phyloP scores from a whole-genome alignment of 1,140 invertebrate genomes.

The Hyphantria cunea region DNA sequence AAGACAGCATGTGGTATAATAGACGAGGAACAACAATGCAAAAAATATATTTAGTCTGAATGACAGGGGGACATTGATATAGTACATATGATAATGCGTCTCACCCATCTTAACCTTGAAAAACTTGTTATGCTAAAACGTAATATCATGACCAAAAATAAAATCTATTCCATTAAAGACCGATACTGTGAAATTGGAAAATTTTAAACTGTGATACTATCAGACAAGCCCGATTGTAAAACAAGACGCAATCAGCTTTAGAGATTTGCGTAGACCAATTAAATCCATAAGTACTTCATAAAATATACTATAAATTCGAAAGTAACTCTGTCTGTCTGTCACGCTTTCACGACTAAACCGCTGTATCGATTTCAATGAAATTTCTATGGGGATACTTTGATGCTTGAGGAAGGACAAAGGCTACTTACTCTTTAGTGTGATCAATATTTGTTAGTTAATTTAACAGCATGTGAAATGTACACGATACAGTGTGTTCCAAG shows the following conservation, averaged over 20 bases:
- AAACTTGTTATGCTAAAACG: constrained; percentile 70
- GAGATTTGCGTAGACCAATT: background rate
- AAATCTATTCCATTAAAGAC: constrained; percentile 34
- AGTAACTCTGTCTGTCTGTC: too few relatives aligned
- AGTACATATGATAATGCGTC: constrained; percentile 46
- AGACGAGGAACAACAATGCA: background rate
- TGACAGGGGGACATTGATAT: constrained; percentile 44
- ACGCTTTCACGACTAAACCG: too few relatives aligned
- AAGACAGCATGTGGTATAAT: constrained; percentile 11
- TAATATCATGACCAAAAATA: constrained; percentile 56
- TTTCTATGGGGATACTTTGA: too few relatives aligned
- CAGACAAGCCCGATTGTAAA: background rate
- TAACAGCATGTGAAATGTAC: too few relatives aligned
- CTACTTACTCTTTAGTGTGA: too few relatives aligned
- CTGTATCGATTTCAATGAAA: too few relatives aligned
- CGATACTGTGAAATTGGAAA: constrained; percentile 30
- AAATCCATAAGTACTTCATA: too few relatives aligned
- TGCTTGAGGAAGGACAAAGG: too few relatives aligned
- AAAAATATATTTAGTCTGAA: constrained; percentile 29
- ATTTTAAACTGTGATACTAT: constrained; percentile 10
- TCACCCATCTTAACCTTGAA: constrained; percentile 53
- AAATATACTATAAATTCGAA: too few relatives aligned
- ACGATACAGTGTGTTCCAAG: too few relatives aligned
- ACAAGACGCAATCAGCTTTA: background rate
- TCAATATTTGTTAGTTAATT: too few relatives aligned